Base-by-base conservation (phyloP, 1,140 invertebrate species). In the Orius laevigatus region DNA sequence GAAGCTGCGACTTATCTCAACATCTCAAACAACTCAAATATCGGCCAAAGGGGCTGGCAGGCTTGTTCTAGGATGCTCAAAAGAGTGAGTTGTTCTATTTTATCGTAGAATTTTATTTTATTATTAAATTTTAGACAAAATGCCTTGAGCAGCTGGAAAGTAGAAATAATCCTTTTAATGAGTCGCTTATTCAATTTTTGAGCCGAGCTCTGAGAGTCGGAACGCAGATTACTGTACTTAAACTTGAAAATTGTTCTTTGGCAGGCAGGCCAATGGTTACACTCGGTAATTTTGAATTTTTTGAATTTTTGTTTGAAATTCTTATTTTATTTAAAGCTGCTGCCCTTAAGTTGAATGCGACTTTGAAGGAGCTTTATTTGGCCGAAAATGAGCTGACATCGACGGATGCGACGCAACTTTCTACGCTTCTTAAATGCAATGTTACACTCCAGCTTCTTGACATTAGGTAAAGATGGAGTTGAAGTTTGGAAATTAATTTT, bases 21-120 rank as follows among this genome's bases (percentile, higher is more conserved):
- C 62, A 81, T 92, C 48, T 79, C 79, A 15, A 76, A 73, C 42
- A 87, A 84, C 62, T 69, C 73, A 52, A 70, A 73, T 54, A 79
- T 84, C 60, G 76, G 76, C 39, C 71, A 72, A 34, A 65, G 83
- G 41, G 84, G 84, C 2, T 91, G 85, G 86, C 77, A 82, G 60
- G 75, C 80, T 2, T 83, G 80, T 56, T 76, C 79, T 14, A 70
- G 77, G 49, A 81, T 86, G 72, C 72, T 88, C 42, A 83, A 82
- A 63, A 81, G 79, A 70, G 82, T 84, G 65, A 43, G 47, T 57
- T 6, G 5, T 36, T 34, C 33, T 39, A 31, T 47, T 43, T 4
- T 25, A 8, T 25, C 3, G 25, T 25, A 25, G 25, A 25, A 4
- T 10, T 16, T 10, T 38, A 4, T 38, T 38, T 3, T 10, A 3